phyloP scores from a whole-genome alignment of 2,113 vertebrate species.

The Mobula birostris region DNA sequence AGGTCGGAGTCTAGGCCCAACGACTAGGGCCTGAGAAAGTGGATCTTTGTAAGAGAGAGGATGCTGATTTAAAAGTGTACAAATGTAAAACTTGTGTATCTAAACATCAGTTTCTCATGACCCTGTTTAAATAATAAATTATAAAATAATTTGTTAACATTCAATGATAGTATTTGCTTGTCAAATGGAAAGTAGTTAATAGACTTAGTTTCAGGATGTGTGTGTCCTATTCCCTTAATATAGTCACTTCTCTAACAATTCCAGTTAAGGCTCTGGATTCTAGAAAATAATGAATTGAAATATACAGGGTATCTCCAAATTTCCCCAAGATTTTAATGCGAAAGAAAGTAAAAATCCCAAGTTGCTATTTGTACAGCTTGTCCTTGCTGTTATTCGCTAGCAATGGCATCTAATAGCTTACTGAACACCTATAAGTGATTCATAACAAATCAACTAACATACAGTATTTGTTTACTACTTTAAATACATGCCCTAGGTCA shows the following conservation, averaged over 20 bases:
- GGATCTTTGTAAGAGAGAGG: no score
- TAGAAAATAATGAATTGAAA: background rate
- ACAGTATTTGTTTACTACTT: background rate
- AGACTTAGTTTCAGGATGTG: background rate
- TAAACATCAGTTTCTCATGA: no score
- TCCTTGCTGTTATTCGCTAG: background rate
- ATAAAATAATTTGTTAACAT: no score
- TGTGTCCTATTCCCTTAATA: background rate
- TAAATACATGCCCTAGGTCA: background rate
- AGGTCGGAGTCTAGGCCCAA: no score
- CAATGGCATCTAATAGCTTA: background rate
- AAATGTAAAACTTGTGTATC: no score
- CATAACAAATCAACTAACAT: background rate
- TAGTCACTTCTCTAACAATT: background rate
- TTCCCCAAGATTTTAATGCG: background rate
- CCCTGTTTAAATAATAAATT: no score
- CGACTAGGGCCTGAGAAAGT: no score
- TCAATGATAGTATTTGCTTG: no score
- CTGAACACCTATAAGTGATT: background rate
- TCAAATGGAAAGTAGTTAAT: no score
- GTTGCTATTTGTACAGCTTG: no score
- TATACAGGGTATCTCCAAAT: background rate
- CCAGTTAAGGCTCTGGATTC: background rate
- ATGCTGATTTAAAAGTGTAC: no score
- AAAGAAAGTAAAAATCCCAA: no score